Evolutionary conservation across 2,888 invertebrate species (phyloP), one percentile per base, ranked within the genome.

Genomic region (Diadromus collaris): DNA sequence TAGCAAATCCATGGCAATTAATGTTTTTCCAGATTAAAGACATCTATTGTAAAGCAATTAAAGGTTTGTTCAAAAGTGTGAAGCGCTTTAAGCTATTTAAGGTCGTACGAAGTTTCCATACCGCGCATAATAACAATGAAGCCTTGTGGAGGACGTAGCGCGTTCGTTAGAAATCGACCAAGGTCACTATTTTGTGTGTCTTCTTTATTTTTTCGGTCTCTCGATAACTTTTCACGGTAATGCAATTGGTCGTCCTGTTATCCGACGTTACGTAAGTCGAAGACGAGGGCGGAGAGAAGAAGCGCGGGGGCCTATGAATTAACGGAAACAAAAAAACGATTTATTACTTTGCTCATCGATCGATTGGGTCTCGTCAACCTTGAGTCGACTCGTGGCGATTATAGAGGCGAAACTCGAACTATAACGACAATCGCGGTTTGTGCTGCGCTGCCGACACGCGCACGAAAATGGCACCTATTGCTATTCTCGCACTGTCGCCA

Each of bases 401-500:
- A 56, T 27, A 38, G 38, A 48, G 48, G 46, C 27, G 56, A 58
- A 56, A 73, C 44, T 34, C 6, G 58, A 24, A 19, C 16, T 27
- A 13, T 9, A 32, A 27, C 68, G 41, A 65, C 32, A 51, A 41
- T 3, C 3, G 13, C 29, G 38, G 61, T 27, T 67, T 70, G 32
- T 32, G 16, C 46, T 34, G 5, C 46, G 29, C 48, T 29, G 73
- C 13, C 38, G 6, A 41, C 48, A 58, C 73, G 65, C 48, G 60
- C 58, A 58, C 58, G 67, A 68, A 72, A 65, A 76, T 72, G 51
- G 51, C 34, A 44, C 58, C 48, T 32, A 76, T 79, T 76, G 46
- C 34, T 79, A 81, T 81, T 79, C 79, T 38, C 44, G 44, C 38
- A 51, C 13, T 51, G 64, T 78, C 34, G 60, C 38, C 44, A 70